phyloP scores from a whole-genome alignment of 1,140 invertebrate genomes.

The Drosophila lowei region DNA sequence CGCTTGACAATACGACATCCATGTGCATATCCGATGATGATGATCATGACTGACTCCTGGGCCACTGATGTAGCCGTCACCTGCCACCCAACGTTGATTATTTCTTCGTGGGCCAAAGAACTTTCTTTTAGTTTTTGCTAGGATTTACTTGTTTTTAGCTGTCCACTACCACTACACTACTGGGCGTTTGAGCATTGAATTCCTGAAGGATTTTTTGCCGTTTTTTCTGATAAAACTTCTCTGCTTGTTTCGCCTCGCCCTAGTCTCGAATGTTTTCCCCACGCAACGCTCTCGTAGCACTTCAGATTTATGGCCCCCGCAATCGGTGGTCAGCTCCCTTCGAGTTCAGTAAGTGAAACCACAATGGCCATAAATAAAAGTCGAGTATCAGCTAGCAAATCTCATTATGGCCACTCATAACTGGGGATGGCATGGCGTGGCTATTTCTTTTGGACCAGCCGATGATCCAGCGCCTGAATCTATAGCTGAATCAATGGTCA shows the following conservation, averaged over 20 bases:
- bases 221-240: slow-evolving; percentile 44
- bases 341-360: slow-evolving; percentile 43
- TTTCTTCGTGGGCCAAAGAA: no score
- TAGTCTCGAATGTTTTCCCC: slow-evolving; percentile 14
- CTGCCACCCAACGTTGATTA: no score
- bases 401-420: slow-evolving; percentile 56
- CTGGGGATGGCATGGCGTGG: slow-evolving; percentile 7
- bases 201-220: slow-evolving; percentile 14
- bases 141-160: no score
- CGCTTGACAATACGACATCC: no score
- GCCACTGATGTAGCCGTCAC: no score
- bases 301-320: slow-evolving; percentile 50
- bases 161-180: no score
- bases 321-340: slow-evolving; percentile 29
- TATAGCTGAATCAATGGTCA: slow-evolving; percentile 8
- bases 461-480: slow-evolving; percentile 9
- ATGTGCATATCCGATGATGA: no score
- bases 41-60: no score
- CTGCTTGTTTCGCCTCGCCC: no score
- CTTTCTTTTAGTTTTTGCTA: no score
- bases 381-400: slow-evolving; percentile 68
- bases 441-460: neutral
- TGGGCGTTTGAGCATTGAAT: no score
- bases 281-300: slow-evolving; percentile 43
- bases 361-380: slow-evolving; percentile 55